phyloP scores from a whole-genome alignment of 2,888 invertebrate species.

The Aradus depressus region DNA sequence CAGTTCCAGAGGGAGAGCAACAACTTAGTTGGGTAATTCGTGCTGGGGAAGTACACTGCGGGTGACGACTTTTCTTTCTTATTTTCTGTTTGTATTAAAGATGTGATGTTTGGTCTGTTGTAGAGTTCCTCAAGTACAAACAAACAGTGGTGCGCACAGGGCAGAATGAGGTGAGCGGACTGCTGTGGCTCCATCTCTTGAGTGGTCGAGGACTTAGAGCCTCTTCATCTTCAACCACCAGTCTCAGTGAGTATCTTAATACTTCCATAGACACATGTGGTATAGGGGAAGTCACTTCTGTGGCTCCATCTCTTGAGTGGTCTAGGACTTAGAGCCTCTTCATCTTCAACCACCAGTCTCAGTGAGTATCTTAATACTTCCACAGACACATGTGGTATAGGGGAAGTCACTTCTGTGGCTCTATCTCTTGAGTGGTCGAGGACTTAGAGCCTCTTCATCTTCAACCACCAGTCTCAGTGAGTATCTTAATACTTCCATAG shows the following conservation, averaged over 20 bases:
- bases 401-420: slow-evolving; percentile 52
- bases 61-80: no score
- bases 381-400: background rate
- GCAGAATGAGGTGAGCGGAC: slow-evolving; percentile 59
- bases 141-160: slow-evolving; percentile 27
- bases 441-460: slow-evolving; percentile 50
- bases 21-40: no score
- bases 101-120: slow-evolving; percentile 31
- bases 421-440: slow-evolving; percentile 76
- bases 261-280: background rate
- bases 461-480: slow-evolving; percentile 20
- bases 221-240: slow-evolving; percentile 23
- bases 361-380: background rate
- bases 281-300: background rate
- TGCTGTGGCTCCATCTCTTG: slow-evolving; percentile 80
- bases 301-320: background rate
- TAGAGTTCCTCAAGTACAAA: slow-evolving; percentile 84
- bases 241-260: slow-evolving; percentile 13
- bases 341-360: background rate
- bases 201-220: slow-evolving; percentile 78
- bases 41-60: no score
- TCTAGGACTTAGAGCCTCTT: background rate
- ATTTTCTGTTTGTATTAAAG: no score
- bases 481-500: background rate
- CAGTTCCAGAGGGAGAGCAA: no score